These are phyloP conservation scores for Argentina silus DNA, from an alignment of 2,797 vertebrate species.

Conservation along the genomic window DNA sequence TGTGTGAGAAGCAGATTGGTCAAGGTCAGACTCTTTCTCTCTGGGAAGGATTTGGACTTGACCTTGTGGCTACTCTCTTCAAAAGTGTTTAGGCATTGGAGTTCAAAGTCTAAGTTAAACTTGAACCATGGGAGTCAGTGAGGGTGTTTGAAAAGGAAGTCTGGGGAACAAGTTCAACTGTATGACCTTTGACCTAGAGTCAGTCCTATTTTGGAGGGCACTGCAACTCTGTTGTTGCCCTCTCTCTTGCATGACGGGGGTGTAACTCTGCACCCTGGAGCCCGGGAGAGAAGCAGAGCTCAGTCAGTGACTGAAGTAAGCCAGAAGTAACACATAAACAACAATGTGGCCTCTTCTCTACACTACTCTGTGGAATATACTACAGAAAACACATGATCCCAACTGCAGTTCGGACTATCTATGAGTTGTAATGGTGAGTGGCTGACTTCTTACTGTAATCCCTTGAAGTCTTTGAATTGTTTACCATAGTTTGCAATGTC, in stretches of 20 bases:
- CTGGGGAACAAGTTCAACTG: constrained; percentile 17
- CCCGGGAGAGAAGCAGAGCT: constrained; percentile 65
- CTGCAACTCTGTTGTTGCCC: constrained; percentile 30
- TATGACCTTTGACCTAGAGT: not conserved
- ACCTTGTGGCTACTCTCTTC: not conserved
- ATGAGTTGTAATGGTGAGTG: constrained; percentile 64
- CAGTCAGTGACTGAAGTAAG: constrained; percentile 70
- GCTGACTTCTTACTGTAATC: constrained; percentile 25
- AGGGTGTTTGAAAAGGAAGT: constrained; percentile 22
- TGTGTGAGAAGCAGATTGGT: constrained; percentile 11
- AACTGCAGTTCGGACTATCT: constrained; percentile 45
- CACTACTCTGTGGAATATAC: constrained; percentile 45
- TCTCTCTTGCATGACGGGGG: constrained; percentile 46
- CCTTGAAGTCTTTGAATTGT: constrained; percentile 2
- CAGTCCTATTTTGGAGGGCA: constrained; percentile 41
- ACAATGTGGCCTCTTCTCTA: constrained; percentile 55
- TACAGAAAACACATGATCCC: constrained; percentile 48
- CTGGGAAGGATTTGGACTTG: not conserved
- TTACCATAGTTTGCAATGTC: not conserved
- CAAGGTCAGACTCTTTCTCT: not conserved
- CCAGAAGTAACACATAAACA: constrained; percentile 66
- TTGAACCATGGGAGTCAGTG: constrained; percentile 1
- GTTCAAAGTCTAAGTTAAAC: not conserved
- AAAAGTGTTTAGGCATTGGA: constrained; percentile 2
- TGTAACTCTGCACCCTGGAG: constrained; percentile 72